phyloP scores from a whole-genome alignment of 2,888 invertebrate genomes.

The Metopia argyrocephala region DNA sequence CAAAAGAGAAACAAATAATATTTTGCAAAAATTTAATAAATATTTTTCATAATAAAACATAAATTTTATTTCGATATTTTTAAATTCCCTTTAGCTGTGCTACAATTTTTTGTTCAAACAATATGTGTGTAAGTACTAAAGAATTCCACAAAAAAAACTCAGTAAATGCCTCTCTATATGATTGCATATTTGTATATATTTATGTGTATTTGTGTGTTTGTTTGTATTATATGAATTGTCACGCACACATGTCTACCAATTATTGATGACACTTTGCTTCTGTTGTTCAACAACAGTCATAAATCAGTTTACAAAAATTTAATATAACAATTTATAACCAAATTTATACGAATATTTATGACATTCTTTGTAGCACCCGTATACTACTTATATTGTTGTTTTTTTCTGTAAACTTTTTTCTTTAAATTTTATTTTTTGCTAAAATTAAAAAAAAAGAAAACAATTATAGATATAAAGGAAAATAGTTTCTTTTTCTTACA shows the following conservation, averaged over 20 bases:
- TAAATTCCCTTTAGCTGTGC: constrained; percentile 35
- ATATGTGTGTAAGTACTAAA: background rate
- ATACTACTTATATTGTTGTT: too few species aligned
- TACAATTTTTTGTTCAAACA: constrained; percentile 24
- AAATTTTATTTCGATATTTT: constrained; percentile 20
- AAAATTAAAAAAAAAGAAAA: too few species aligned
- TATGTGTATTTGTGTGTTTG: background rate
- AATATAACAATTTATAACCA: constrained; percentile 57
- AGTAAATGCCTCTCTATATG: background rate
- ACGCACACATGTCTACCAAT: constrained; percentile 55
- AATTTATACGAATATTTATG: constrained; percentile 51
- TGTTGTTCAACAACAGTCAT: constrained; percentile 59
- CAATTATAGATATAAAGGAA: too few species aligned
- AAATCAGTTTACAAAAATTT: constrained; percentile 60
- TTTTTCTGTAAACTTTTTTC: too few species aligned
- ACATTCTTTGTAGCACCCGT: too few species aligned
- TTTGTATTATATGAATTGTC: constrained; percentile 48
- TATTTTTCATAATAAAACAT: constrained; percentile 6
- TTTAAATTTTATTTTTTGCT: too few species aligned
- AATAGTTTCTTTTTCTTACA: too few species aligned
- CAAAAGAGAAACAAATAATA: too few species aligned
- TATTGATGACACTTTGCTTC: constrained; percentile 59
- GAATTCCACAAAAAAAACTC: background rate
- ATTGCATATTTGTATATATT: background rate
- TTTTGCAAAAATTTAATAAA: constrained; percentile 1